Conservation (phyloP, 2,113 vertebrate species). For the Labrus mixtus region DNA sequence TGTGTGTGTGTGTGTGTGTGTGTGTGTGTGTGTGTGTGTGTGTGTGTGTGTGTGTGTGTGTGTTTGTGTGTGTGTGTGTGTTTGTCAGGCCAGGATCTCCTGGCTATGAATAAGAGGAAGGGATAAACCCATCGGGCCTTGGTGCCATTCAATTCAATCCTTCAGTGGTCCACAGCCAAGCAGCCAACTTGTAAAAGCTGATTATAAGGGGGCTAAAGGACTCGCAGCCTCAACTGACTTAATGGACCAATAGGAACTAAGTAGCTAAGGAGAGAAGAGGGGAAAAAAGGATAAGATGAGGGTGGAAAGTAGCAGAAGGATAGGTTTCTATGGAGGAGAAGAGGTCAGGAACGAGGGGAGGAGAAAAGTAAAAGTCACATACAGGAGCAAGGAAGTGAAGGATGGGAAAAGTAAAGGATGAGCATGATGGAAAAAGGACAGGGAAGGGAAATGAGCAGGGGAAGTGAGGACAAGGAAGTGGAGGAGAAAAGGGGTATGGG, state of each 20-base stretch:
- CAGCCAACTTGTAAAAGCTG: conserved; percentile 71
- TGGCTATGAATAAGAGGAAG: conserved; percentile 60
- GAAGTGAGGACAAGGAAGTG: conserved; percentile 14
- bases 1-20: conserved; percentile 48
- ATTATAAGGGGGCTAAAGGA: conserved; percentile 66
- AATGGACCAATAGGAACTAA: conserved; percentile 62
- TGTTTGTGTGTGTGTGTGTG: conserved; percentile 47
- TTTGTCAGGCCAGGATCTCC: conserved; percentile 50
- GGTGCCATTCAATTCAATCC: conserved; percentile 66
- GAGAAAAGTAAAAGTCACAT: neutral
- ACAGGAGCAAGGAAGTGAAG: conserved; percentile 1
- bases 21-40: conserved; percentile 48
- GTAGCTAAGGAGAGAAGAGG: conserved; percentile 16
- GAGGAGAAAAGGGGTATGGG: neutral
- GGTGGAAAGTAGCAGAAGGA: neutral
- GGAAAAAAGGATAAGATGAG: conserved; percentile 6
- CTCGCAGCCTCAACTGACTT: conserved; percentile 51
- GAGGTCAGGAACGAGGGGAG: neutral
- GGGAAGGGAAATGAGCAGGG: conserved; percentile 11
- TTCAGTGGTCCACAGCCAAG: conserved; percentile 69
- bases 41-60: conserved; percentile 49
- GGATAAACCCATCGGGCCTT: conserved; percentile 65
- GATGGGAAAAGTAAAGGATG: conserved; percentile 25
- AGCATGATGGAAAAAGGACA: conserved; percentile 26
- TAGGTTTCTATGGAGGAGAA: neutral